These are phyloP conservation scores for Oscheius onirici DNA, from an alignment of 2,888 invertebrate species.

Conservation along the genomic window DNA sequence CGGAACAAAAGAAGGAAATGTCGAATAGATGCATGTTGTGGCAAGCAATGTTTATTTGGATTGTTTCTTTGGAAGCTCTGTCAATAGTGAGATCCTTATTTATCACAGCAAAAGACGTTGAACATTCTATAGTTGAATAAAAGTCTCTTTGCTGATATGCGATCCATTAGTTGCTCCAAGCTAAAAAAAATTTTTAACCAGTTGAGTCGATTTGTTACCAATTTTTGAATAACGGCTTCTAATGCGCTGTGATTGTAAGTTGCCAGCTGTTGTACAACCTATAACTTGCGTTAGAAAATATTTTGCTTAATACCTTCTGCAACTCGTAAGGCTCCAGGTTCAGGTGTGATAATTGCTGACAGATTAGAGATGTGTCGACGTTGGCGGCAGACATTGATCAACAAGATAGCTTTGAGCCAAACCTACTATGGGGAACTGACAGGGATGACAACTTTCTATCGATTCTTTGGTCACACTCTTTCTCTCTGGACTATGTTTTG, in stretches of 20 bases:
- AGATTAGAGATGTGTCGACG: neutral
- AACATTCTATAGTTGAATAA: neutral
- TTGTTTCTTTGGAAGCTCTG: no score
- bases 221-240: neutral
- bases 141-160: conserved; percentile 2
- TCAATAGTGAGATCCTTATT: no score
- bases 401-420: neutral
- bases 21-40: no score
- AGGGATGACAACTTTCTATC: neutral
- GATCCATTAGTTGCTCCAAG: conserved; percentile 20
- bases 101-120: no score
- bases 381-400: neutral
- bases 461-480: neutral
- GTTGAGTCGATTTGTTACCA: conserved; percentile 11
- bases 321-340: neutral
- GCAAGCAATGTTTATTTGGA: no score
- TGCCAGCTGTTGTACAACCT: no score
- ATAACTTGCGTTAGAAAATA: no score
- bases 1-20: no score
- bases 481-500: neutral
- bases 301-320: neutral
- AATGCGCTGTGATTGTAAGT: no score
- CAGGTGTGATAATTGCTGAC: neutral
- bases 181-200: conserved; percentile 10
- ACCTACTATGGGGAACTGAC: neutral